Evolutionary conservation across 2,888 invertebrate genomes (phyloP), one percentile per base, ranked within the genome.

Genomic region (Colostygia pectinataria): DNA sequence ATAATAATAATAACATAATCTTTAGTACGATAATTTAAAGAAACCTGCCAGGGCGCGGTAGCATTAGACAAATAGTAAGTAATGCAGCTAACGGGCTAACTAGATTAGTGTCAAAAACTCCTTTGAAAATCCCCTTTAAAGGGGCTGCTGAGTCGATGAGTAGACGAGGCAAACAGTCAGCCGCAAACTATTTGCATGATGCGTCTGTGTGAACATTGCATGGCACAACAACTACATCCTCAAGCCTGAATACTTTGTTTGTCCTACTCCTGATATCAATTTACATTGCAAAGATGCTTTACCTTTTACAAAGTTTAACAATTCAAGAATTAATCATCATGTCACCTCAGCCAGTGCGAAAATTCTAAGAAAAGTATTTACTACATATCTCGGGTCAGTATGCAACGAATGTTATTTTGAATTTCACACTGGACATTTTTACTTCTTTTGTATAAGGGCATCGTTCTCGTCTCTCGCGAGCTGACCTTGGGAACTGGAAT

Each of bases 401-500:
- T 41, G 49, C 41, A 25, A n/a, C n/a, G n/a, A n/a, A n/a, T 37
- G 34, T 42, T 56, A 42, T 76, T 77, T 75, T 74, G 65, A 63
- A 71, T 65, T 71, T 74, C 44, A 64, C 65, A 63, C 62, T 59
- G 65, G 58, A 59, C 73, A 68, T 71, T 73, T 74, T 69, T 75
- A 68, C 68, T 65, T 62, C 62, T 63, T 69, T 65, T 53, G n/a
- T n/a, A 61, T 55, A 62, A 74, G 74, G 65, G 71, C 75, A 71
- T 71, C 54, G 74, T 65, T 66, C 77, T 69, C 67, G 60, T 61
- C 56, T 71, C 68, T 59, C 56, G 62, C 69, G 67, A 34, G 72
- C 54, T 61, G 74, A 61, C 83, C 81, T 82, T 81, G 80, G 71
- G 51, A 53, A 57, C 54, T 57, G 51, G 58, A 61, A 55, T 49